Evolutionary conservation across 1,140 invertebrate species (phyloP), one percentile per base, ranked within the genome.

Genomic region (Zaprionus africanus): DNA sequence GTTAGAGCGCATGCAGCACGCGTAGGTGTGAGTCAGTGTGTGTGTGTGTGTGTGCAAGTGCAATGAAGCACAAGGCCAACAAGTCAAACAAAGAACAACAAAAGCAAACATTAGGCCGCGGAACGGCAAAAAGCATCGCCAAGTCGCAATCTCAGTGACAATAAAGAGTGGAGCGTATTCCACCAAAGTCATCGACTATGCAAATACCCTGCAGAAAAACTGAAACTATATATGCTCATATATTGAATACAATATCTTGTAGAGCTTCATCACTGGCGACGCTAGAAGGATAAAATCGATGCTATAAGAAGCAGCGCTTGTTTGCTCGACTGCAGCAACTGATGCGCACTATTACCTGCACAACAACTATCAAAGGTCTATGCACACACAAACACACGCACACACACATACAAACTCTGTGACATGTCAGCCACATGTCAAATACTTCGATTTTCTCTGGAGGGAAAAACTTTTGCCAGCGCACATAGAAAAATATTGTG

Each of bases 401-500:
- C 38, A 31, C 26, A 24, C 5, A 17, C 46, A 17, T 46, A 7
- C 24, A 51, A 79, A 62, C 63, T 71, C 62, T 24, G 34, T 57
- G 77, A 77, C 83, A 88, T 78, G 77, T 68, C 76, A 58, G 80
- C 66, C 74, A 59, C 72, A 87, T 87, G 83, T 87, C 83, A 88
- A 88, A 78, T 70, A 61, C 69, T 87, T 88, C 81, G 83, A 88
- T 87, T 86, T 68, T 68, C 49, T 62, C 51, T 31, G 53, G 15
- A n/a, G 62, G 62, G 38, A 26, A 69, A 62, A 56, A 61, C 62
- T n/a, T 51, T 28, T 34, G 38, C 5, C 43, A 49, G 46, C 49
- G 11, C 53, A 46, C 53, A 53, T 73, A 59, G 58, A 63, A 80
- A 79, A 80, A 54, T 75, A 73, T 59, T 54, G 28, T 15, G 46